phyloP scores from a whole-genome alignment of 64 coral and sea anemone genomes.

The Exaiptasia diaphana region DNA sequence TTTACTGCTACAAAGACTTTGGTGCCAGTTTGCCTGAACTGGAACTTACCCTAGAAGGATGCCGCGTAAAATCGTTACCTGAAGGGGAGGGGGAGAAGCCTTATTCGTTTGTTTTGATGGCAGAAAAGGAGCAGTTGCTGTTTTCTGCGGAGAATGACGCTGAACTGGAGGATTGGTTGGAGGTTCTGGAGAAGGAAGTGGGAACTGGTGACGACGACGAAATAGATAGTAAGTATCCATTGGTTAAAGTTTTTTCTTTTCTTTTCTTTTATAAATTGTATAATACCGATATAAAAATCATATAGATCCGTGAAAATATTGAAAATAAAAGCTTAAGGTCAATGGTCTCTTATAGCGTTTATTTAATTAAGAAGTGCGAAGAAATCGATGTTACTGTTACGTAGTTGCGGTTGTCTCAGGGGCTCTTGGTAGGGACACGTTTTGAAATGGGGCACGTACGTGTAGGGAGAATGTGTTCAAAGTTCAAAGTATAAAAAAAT shows the following conservation, averaged over 20 bases:
- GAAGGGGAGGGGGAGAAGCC: slow-evolving; percentile 38
- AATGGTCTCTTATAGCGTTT: too few relatives aligned
- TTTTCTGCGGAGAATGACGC: slow-evolving; percentile 89
- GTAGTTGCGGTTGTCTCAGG: too few relatives aligned
- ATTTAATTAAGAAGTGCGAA: too few relatives aligned
- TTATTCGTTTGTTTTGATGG: slow-evolving; percentile 55
- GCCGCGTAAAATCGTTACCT: slow-evolving; percentile 24
- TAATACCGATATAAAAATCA: too few relatives aligned
- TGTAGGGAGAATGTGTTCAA: too few relatives aligned
- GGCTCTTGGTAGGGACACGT: too few relatives aligned
- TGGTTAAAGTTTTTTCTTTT: neutral
- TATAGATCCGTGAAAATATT: too few relatives aligned
- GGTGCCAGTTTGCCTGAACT: slow-evolving; percentile 56
- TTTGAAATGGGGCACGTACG: too few relatives aligned
- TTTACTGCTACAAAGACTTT: slow-evolving; percentile 83
- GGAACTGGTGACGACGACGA: neutral
- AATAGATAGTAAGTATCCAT: neutral
- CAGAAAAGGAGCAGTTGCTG: slow-evolving; percentile 44
- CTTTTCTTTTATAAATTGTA: neutral
- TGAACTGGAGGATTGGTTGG: slow-evolving; percentile 76
- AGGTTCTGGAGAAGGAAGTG: slow-evolving; percentile 68
- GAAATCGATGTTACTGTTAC: too few relatives aligned
- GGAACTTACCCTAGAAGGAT: slow-evolving; percentile 58
- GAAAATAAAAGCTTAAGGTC: too few relatives aligned
- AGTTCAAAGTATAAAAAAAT: too few relatives aligned